Evolutionary conservation across 2,888 invertebrate genomes (phyloP), one percentile per base, ranked within the genome.

Genomic region (Nemapogon koenigi): DNA sequence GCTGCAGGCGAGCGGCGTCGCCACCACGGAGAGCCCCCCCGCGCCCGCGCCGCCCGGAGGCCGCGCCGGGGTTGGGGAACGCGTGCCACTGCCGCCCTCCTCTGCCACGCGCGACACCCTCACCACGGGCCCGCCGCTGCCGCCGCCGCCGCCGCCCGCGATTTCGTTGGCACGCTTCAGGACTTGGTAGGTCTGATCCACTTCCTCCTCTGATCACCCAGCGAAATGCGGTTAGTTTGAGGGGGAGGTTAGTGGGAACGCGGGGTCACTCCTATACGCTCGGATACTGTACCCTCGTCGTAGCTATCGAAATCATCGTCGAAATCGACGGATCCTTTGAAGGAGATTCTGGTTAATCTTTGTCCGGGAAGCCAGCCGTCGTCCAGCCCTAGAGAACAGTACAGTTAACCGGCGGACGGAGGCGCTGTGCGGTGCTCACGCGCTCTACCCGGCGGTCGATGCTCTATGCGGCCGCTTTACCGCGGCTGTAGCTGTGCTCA

Each of bases 141-240:
- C 68, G 78, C 60, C 78, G 81, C 66, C 70, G 58, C 64, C 66
- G 58, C 78, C 75, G 67, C 83, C 84, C 57, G 86, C 83, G 62
- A 93, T 90, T 84, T 94, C 93, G 66, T 91, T 92, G 62, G 94
- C 94, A 73, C 94, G 91, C 84, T 94, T 94, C 83, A 94, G 86
- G 70, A 94, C 93, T 83, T 93, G 93, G 83, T 94, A 94, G 75
- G 91, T 92, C 80, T 89, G 89, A 84, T 94, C 94, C 83, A 93
- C 87, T 83, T 92, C 89, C 70, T 81, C 82, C 79, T 76, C 72
- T 73, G 67, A 71, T 75, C 67, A 75, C 59, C 68, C 69, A 68
- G 62, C 59, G 62, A 67, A 68, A 68, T 57, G 61, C 55, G 51
- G 61, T 69, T 70, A 75, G 17, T 19, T 14, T 19, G 13, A 22